A percentile compares a stretch with the other conserved stretches of the same genome.
These are phyloP conservation scores for Gymnodraco acuticeps DNA, from an alignment of 2,797 vertebrate species.

Conservation along the genomic window DNA sequence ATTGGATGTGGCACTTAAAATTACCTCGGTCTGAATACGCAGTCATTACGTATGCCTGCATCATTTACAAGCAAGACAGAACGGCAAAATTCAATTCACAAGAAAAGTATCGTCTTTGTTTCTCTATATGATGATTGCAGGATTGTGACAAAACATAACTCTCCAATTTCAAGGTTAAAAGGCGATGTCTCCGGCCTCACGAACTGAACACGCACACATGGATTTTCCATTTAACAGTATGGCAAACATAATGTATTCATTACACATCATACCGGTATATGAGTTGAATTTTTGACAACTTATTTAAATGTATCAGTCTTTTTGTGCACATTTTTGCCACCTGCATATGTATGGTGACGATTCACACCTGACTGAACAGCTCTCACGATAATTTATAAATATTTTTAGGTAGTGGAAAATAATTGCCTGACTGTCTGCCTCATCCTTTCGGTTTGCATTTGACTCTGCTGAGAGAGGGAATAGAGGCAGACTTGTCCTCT, in stretches of 20 bases:
- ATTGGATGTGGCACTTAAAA: slow-evolving; percentile 81
- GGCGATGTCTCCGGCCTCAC: slow-evolving; percentile 25
- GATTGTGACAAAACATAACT: slow-evolving; percentile 70
- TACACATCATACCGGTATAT: slow-evolving; percentile 3
- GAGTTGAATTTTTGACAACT: background rate
- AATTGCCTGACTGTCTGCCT: slow-evolving; percentile 35
- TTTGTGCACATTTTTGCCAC: slow-evolving; percentile 36
- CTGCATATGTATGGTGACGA: slow-evolving; percentile 23
- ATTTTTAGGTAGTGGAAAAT: slow-evolving; percentile 38
- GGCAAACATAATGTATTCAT: slow-evolving; percentile 32
- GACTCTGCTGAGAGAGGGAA: slow-evolving; percentile 61
- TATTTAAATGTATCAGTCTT: background rate
- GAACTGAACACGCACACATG: slow-evolving; percentile 42
- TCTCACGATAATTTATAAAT: slow-evolving; percentile 24
- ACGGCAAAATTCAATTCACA: slow-evolving; percentile 67
- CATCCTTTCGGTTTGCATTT: slow-evolving; percentile 52
- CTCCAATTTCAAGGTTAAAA: slow-evolving; percentile 65
- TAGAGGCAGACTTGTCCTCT: slow-evolving; percentile 82
- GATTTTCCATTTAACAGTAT: slow-evolving; percentile 45
- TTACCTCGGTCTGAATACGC: slow-evolving; percentile 69
- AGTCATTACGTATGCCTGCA: slow-evolving; percentile 73
- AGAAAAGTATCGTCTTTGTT: slow-evolving; percentile 77
- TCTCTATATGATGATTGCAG: slow-evolving; percentile 67
- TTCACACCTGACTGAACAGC: slow-evolving; percentile 49
- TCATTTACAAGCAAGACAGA: slow-evolving; percentile 75